Conservation (phyloP, 2,113 vertebrate species). For the Alligator sinensis region DNA sequence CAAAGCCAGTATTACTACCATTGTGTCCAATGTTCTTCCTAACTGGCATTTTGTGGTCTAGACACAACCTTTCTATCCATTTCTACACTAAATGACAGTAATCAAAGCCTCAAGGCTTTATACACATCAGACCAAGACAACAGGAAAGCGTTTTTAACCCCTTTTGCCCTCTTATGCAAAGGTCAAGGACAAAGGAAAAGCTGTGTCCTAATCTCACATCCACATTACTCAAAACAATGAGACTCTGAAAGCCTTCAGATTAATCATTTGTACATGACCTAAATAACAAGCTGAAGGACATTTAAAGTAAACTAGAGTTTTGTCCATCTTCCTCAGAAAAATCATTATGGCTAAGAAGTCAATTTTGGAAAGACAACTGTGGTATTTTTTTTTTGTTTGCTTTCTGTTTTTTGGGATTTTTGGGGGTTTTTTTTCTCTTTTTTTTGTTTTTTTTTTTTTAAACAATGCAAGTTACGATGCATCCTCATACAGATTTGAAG, state of each 20-base stretch:
- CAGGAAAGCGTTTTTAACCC: neutral
- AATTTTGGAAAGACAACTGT: neutral
- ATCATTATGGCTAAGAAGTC: slow-evolving; percentile 56
- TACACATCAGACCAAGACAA: neutral
- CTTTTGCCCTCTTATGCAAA: neutral
- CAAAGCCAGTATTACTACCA: neutral
- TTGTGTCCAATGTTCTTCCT: fast-evolving
- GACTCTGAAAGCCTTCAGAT: neutral
- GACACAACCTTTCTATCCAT: neutral
- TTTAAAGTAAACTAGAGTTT: slow-evolving; percentile 13
- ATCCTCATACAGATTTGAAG: slow-evolving; percentile 61
- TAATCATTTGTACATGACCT: neutral
- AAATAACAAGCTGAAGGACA: slow-evolving; percentile 17
- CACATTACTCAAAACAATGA: neutral
- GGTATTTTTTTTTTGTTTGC: neutral
- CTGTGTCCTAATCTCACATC: neutral
- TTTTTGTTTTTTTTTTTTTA: neutral
- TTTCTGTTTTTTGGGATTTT: too few species aligned
- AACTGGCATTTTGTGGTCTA: neutral
- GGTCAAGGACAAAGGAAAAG: slow-evolving; percentile 12
- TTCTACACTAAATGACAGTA: neutral
- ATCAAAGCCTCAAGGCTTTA: slow-evolving; percentile 50
- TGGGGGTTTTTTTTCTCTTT: neutral
- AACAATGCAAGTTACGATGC: slow-evolving; percentile 61
- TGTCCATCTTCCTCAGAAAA: slow-evolving; percentile 35